Conservation (phyloP, 1,140 invertebrate species). For the Geopemphigus sp. region DNA sequence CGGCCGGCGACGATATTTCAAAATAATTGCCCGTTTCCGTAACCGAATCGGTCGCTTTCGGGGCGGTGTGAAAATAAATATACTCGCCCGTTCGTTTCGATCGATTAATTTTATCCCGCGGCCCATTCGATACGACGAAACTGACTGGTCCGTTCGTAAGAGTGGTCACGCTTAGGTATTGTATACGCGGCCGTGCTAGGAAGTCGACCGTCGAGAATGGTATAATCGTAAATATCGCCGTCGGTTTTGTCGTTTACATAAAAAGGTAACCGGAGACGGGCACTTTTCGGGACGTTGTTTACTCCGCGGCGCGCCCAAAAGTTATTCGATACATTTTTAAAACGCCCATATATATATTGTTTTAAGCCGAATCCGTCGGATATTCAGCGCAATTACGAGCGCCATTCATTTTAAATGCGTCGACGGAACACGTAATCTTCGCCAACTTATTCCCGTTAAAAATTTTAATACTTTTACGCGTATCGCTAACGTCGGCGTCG, state of each 20-base stretch:
- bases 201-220: too few relatives aligned
- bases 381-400: constrained; percentile 8
- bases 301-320: neutral
- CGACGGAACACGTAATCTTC: neutral
- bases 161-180: too few relatives aligned
- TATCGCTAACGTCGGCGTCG: too few relatives aligned
- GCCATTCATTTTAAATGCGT: constrained; percentile 1
- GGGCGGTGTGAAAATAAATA: neutral
- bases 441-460: neutral
- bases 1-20: too few relatives aligned
- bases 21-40: too few relatives aligned
- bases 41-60: too few relatives aligned
- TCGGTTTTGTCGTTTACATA: neutral
- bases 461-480: neutral
- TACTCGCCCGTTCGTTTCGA: neutral
- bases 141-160: too few relatives aligned
- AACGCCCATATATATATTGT: neutral
- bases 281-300: neutral
- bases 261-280: neutral
- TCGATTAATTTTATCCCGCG: too few relatives aligned
- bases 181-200: too few relatives aligned
- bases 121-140: too few relatives aligned
- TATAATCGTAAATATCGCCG: too few relatives aligned
- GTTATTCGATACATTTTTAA: neutral
- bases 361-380: neutral